These are phyloP conservation scores for Sarcophaga subvicina DNA, from an alignment of 2,888 invertebrate species.

Conservation along the genomic window DNA sequence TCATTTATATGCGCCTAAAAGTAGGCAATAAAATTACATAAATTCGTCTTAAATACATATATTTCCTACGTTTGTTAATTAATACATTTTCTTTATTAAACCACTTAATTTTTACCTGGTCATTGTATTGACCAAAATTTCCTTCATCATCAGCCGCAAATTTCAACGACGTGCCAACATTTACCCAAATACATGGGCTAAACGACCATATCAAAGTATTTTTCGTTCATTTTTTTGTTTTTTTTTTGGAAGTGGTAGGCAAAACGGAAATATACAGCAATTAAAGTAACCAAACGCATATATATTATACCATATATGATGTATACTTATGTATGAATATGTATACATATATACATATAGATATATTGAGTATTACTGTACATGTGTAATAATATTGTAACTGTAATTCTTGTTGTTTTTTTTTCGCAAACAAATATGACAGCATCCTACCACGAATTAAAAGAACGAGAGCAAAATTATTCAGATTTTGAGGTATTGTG, in stretches of 20 bases:
- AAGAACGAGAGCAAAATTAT: too few species aligned
- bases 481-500: too few species aligned
- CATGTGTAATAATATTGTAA: too few species aligned
- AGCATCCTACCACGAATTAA: background rate
- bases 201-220: slow-evolving; percentile 47
- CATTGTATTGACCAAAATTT: slow-evolving; percentile 30
- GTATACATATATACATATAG: background rate
- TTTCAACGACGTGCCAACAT: slow-evolving; percentile 25
- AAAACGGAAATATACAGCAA: slow-evolving; percentile 52
- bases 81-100: background rate
- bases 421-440: background rate
- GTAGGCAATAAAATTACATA: background rate
- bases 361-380: too few species aligned
- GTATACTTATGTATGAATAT: slow-evolving; percentile 21
- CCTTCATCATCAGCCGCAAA: slow-evolving; percentile 37
- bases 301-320: background rate
- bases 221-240: background rate
- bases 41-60: background rate
- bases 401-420: background rate
- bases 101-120: slow-evolving; percentile 6
- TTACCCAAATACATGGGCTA: slow-evolving; percentile 52
- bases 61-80: background rate
- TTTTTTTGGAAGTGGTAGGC: background rate
- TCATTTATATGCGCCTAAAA: background rate
- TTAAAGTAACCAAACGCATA: slow-evolving; percentile 58